Conservation (phyloP, 2,113 vertebrate species). For the Neotoma lepida region DNA sequence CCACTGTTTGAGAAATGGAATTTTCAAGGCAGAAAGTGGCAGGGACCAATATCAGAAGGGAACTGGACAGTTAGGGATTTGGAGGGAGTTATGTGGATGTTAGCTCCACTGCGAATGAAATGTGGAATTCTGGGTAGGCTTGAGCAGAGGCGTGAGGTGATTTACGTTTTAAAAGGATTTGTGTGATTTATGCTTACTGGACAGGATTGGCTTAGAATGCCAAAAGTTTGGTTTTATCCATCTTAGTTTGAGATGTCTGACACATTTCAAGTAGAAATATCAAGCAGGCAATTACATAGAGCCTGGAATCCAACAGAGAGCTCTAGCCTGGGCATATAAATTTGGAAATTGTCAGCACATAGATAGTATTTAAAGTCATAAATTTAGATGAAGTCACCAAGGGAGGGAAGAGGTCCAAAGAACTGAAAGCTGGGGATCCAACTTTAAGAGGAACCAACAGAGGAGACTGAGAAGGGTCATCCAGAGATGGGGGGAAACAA, state of each 20-base stretch:
- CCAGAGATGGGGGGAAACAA: background rate
- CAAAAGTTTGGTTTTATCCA: conserved; percentile 46
- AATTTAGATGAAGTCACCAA: conserved; percentile 43
- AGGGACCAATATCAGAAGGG: background rate
- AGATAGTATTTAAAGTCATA: conserved; percentile 43
- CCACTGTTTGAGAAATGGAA: background rate
- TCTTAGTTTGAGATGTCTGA: conserved; percentile 27
- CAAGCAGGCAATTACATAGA: background rate
- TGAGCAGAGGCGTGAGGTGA: conserved; percentile 12
- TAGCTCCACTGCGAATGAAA: background rate
- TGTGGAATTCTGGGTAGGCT: background rate
- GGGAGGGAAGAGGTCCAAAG: conserved; percentile 17
- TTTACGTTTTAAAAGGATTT: conserved; percentile 56
- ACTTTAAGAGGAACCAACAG: background rate
- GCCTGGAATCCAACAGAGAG: conserved; percentile 53
- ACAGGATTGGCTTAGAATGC: conserved; percentile 22
- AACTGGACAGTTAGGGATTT: background rate
- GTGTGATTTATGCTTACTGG: conserved; percentile 43
- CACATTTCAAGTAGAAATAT: conserved; percentile 34
- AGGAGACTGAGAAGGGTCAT: background rate
- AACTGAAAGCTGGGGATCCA: background rate
- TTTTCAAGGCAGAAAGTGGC: background rate
- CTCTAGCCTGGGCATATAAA: conserved; percentile 57
- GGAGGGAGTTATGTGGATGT: background rate
- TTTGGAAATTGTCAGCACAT: conserved; percentile 57